Evolutionary conservation across 1,140 invertebrate species (phyloP).

Genomic region (Bombyx mandarina): DNA sequence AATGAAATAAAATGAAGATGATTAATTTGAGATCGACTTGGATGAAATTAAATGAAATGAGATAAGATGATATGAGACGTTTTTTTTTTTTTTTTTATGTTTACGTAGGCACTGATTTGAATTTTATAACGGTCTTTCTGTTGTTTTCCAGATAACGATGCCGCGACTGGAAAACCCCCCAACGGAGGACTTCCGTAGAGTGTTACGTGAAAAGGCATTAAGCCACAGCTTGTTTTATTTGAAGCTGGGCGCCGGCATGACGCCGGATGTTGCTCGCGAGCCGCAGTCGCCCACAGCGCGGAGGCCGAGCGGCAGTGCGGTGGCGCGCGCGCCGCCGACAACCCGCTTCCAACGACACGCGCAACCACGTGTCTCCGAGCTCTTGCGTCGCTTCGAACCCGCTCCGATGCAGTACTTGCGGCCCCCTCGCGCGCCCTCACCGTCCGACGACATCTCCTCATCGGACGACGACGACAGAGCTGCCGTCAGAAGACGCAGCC

Average conservation of each 20-base stretch:
- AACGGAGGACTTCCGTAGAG: conserved; percentile 60
- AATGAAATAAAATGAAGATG: no score
- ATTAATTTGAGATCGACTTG: no score
- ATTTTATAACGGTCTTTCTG: not conserved
- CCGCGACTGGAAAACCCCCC: conserved; percentile 51
- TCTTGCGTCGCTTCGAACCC: conserved; percentile 49
- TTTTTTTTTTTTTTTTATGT: no score
- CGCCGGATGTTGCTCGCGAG: conserved; percentile 30
- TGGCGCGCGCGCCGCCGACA: conserved; percentile 37
- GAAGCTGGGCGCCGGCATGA: conserved; percentile 52
- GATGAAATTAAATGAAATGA: no score
- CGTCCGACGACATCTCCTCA: conserved; percentile 51
- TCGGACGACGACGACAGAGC: conserved; percentile 60
- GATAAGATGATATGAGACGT: no score
- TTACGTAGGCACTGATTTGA: no score
- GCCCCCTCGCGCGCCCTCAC: conserved; percentile 45
- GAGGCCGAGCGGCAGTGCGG: conserved; percentile 34
- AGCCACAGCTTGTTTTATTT: conserved; percentile 65
- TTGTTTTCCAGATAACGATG: conserved; percentile 23
- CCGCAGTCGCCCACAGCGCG: conserved; percentile 18
- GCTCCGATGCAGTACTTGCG: conserved; percentile 61
- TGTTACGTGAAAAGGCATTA: conserved; percentile 63
- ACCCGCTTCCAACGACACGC: conserved; percentile 44
- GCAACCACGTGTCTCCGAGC: conserved; percentile 53
- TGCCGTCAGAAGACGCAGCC: conserved; percentile 51